Conservation (phyloP, 1,140 invertebrate genomes). For the Pogonomyrmex barbatus region DNA sequence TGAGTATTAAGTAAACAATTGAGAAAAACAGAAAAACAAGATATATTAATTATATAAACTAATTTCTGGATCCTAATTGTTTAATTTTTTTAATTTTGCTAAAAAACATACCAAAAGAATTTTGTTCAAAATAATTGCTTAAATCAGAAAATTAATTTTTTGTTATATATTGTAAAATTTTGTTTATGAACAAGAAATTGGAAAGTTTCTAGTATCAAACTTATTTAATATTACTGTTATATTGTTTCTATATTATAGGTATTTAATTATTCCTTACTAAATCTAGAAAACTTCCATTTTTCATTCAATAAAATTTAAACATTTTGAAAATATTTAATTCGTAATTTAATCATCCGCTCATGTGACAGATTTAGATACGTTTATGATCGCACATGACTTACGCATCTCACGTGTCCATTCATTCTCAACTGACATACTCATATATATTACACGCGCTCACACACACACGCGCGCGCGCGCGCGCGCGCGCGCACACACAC, state of each 20-base stretch:
- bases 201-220: not conserved
- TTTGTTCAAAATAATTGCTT: not conserved
- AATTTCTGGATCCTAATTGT: not conserved
- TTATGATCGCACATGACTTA: constrained; percentile 34
- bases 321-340: constrained; percentile 1
- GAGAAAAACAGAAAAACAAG: not conserved
- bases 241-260: not conserved
- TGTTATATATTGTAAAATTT: not conserved
- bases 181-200: not conserved
- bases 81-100: no score
- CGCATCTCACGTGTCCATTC: constrained; percentile 10
- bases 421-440: not conserved
- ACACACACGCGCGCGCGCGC: not conserved
- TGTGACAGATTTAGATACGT: not conserved
- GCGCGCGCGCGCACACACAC: not conserved
- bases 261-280: not conserved
- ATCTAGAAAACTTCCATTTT: not conserved
- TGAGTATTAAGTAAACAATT: not conserved
- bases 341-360: not conserved
- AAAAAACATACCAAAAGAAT: no score
- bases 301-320: not conserved
- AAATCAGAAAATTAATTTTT: not conserved
- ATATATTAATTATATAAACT: not conserved
- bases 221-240: not conserved
- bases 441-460: no score